phyloP scores from a whole-genome alignment of 2,888 invertebrate species.

The Oxystoma pomonae region DNA sequence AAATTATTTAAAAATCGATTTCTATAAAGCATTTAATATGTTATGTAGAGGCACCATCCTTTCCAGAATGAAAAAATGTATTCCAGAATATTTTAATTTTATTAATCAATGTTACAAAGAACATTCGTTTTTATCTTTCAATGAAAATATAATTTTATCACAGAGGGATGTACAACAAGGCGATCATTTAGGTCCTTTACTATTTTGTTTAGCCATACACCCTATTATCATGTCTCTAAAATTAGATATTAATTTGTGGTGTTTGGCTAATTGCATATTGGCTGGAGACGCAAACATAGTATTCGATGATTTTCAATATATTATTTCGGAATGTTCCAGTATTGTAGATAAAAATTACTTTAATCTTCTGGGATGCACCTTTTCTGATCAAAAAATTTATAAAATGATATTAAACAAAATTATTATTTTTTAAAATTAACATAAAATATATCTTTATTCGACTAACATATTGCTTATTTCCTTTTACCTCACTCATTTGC shows the following conservation, averaged over 20 bases:
- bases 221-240: background rate
- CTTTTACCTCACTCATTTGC: background rate
- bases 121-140: background rate
- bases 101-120: background rate
- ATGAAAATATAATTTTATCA: background rate
- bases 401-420: background rate
- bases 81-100: background rate
- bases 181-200: background rate
- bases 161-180: background rate
- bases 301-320: background rate
- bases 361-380: background rate
- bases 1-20: background rate
- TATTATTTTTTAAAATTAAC: background rate
- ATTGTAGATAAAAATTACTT: background rate
- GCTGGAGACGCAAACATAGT: background rate
- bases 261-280: background rate
- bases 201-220: background rate
- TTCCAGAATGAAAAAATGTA: background rate
- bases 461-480: background rate
- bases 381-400: background rate
- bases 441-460: background rate
- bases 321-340: background rate
- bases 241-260: background rate
- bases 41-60: background rate
- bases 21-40: background rate